Percentiles rank a stretch among this genome's conserved stretches.
Evolutionary conservation across 2,113 vertebrate genomes (phyloP).

Genomic region (Ursus arctos): DNA sequence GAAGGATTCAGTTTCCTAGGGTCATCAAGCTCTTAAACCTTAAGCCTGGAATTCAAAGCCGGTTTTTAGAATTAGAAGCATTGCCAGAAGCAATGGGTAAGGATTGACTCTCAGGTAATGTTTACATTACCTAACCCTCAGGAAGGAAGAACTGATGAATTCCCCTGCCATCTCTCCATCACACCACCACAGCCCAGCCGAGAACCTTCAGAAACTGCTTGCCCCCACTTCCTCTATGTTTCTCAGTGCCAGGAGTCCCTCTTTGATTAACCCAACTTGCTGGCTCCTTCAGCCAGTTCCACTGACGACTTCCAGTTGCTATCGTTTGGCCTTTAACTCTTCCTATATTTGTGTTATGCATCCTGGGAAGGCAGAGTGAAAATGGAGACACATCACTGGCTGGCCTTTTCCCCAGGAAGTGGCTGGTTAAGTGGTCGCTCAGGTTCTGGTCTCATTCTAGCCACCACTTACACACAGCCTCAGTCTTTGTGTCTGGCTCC

Average conservation of each 20-base stretch:
- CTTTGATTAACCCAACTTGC: not conserved
- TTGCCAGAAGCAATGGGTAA: not conserved
- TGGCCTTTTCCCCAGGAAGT: not conserved
- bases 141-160: not conserved
- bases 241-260: not conserved
- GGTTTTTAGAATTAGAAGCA: not conserved
- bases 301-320: not conserved
- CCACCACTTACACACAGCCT: not conserved
- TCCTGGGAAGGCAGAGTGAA: not conserved
- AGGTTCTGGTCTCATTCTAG: not conserved
- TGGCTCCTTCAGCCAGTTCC: not conserved
- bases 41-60: not conserved
- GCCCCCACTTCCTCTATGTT: too few relatives aligned
- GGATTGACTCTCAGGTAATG: not conserved
- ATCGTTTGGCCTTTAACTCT: not conserved
- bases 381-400: not conserved
- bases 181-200: not conserved
- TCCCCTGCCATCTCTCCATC: not conserved
- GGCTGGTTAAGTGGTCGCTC: not conserved
- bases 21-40: not conserved
- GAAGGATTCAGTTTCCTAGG: not conserved
- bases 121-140: not conserved
- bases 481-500: not conserved
- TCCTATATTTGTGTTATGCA: not conserved
- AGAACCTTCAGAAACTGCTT: not conserved